phyloP scores from a whole-genome alignment of 2,797 vertebrate genomes.

The Lagorchestes hirsutus region DNA sequence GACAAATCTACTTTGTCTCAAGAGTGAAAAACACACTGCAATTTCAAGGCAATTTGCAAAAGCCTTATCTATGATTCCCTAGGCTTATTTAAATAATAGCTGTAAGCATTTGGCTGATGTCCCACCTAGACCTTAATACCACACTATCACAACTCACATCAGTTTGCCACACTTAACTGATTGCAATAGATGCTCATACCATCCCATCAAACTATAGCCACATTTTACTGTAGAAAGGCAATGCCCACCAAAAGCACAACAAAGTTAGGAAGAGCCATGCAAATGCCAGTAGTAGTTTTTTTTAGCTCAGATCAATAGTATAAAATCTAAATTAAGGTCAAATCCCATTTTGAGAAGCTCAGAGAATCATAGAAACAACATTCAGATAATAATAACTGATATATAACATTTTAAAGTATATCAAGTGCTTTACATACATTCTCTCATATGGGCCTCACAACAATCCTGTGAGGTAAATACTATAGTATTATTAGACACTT shows the following conservation, averaged over 20 bases:
- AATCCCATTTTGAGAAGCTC: not conserved
- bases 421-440: not conserved
- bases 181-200: constrained; percentile 61
- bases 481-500: not conserved
- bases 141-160: constrained; percentile 58
- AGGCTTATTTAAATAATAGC: constrained; percentile 70
- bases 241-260: constrained; percentile 19
- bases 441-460: not conserved
- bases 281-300: not conserved
- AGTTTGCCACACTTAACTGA: constrained; percentile 50
- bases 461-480: not conserved
- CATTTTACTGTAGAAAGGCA: constrained; percentile 63
- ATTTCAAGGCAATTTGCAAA: constrained; percentile 66
- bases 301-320: not conserved
- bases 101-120: constrained; percentile 61
- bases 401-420: not conserved
- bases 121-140: constrained; percentile 45
- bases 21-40: constrained; percentile 44
- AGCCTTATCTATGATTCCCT: constrained; percentile 59
- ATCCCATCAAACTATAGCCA: constrained; percentile 60
- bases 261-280: not conserved
- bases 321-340: not conserved
- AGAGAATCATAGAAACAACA: not conserved
- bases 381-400: not conserved
- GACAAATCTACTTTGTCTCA: constrained; percentile 45